A percentile compares a stretch with the other conserved stretches of the same genome.
Conservation (phyloP, 2,888 invertebrate genomes). For the Lingula anatina region DNA sequence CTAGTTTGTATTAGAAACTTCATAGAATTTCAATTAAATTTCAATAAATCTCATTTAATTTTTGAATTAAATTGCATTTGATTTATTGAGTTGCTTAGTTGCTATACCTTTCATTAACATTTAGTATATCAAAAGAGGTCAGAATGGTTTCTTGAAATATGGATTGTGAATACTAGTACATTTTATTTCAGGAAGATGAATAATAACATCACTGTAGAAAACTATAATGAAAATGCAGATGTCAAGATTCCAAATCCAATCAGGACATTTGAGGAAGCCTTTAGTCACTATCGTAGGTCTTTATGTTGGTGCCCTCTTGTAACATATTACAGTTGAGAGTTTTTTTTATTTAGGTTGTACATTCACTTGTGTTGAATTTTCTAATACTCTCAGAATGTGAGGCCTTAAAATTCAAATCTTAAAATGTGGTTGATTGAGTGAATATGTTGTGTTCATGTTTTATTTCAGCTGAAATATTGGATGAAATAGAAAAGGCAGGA, state of each 20-base stretch:
- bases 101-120: neutral
- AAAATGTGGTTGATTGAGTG: too few relatives aligned
- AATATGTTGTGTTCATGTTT: conserved; percentile 9
- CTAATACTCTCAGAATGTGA: too few relatives aligned
- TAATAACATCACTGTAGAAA: conserved; percentile 62
- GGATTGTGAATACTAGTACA: too few relatives aligned
- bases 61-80: neutral
- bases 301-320: neutral
- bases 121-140: too few relatives aligned
- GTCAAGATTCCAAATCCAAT: conserved; percentile 69
- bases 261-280: conserved; percentile 76
- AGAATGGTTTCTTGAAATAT: too few relatives aligned
- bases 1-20: too few relatives aligned
- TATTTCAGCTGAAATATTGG: conserved; percentile 66
- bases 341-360: neutral
- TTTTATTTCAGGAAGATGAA: conserved; percentile 33
- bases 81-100: neutral
- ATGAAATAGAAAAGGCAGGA: conserved; percentile 73
- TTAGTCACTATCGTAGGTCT: conserved; percentile 63
- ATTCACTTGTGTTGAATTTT: neutral
- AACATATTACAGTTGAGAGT: neutral
- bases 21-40: too few relatives aligned
- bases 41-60: too few relatives aligned
- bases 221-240: conserved; percentile 29
- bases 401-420: too few relatives aligned